Evolutionary conservation across 2,113 vertebrate species (phyloP).

Genomic region (Trogon melanurus): DNA sequence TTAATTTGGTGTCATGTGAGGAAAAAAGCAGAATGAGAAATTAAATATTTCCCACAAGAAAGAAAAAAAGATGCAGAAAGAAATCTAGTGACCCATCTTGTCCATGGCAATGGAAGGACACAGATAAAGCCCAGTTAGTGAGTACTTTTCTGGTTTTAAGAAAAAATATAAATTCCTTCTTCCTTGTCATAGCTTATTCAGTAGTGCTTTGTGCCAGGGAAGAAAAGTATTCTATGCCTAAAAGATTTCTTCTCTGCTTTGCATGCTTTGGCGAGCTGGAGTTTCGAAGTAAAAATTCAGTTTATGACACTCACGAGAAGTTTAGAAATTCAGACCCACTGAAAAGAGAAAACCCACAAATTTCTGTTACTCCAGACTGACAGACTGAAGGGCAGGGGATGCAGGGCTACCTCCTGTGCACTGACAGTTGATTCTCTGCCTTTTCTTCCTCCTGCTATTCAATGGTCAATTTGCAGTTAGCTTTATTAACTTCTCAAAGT

Average conservation of each 20-base stretch:
- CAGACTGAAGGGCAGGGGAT: neutral
- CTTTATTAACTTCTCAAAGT: neutral
- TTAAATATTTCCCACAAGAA: neutral
- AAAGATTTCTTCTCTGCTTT: neutral
- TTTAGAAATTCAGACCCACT: neutral
- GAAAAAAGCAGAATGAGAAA: neutral
- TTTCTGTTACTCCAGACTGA: neutral
- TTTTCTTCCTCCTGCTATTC: neutral
- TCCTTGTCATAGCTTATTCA: neutral
- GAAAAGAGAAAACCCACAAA: neutral
- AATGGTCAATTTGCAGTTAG: neutral
- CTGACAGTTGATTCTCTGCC: neutral
- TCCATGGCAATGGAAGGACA: neutral
- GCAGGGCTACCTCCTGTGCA: neutral
- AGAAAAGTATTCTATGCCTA: neutral
- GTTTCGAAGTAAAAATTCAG: conserved; percentile 30
- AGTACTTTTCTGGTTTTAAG: neutral
- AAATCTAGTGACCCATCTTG: neutral
- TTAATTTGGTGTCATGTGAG: neutral
- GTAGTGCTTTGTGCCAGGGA: neutral
- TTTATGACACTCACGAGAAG: neutral
- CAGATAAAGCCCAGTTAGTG: neutral
- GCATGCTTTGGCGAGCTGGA: neutral
- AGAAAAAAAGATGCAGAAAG: neutral
- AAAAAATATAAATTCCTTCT: neutral